Conservation (phyloP, 2,797 vertebrate genomes). For the Sebastes umbrosus region DNA sequence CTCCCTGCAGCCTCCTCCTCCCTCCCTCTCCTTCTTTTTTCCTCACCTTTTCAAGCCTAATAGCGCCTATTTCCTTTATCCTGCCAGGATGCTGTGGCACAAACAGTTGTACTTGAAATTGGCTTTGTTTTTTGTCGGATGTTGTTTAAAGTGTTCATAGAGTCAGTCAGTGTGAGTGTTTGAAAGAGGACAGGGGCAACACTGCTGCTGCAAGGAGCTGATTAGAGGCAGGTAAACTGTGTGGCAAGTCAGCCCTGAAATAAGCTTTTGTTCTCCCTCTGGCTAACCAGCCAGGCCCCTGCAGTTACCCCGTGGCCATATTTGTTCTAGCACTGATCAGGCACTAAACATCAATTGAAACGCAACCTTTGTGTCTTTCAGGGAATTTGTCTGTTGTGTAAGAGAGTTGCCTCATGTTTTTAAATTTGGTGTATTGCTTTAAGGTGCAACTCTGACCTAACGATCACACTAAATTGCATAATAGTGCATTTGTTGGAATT, state of each 20-base stretch:
- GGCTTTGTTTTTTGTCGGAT: constrained; percentile 2
- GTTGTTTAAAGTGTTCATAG: constrained; percentile 35
- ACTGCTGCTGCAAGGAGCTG: constrained; percentile 37
- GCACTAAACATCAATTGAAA: constrained; percentile 6
- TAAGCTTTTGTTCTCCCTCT: constrained; percentile 41
- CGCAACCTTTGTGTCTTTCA: not conserved
- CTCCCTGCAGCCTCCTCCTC: constrained; percentile 10
- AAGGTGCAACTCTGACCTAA: not conserved
- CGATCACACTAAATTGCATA: not conserved
- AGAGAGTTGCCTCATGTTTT: not conserved
- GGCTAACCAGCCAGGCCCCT: constrained; percentile 24
- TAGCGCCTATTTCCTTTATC: constrained; percentile 16
- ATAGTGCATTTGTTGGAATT: not conserved
- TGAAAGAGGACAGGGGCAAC: constrained; percentile 30
- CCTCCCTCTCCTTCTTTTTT: not conserved
- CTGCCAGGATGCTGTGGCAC: not conserved
- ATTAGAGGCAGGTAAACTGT: constrained; percentile 57
- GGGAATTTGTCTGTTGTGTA: not conserved
- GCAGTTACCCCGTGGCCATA: constrained; percentile 33
- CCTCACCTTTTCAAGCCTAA: constrained; percentile 25
- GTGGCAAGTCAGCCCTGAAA: constrained; percentile 57
- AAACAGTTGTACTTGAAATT: constrained; percentile 26
- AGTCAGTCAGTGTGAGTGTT: constrained; percentile 22
- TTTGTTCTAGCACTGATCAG: constrained; percentile 36
- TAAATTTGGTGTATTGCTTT: not conserved